phyloP scores from a whole-genome alignment of 2,797 vertebrate genomes.

The Sparus aurata region DNA sequence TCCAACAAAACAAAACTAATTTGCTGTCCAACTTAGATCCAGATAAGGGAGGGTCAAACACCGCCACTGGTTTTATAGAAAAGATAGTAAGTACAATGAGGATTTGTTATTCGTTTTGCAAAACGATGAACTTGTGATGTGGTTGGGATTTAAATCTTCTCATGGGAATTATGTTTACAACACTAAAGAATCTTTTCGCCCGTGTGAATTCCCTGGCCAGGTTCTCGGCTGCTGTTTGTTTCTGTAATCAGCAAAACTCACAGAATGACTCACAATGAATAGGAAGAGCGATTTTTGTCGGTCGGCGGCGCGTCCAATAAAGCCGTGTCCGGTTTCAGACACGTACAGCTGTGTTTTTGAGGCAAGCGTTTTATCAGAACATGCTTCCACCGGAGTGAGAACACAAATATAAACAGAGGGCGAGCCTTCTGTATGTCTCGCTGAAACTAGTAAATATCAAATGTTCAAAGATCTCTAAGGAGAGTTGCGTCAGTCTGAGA shows the following conservation, averaged over 20 bases:
- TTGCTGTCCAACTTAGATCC: neutral
- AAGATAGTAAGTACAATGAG: neutral
- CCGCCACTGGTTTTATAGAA: neutral
- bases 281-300: neutral
- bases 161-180: neutral
- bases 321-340: neutral
- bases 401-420: slow-evolving; percentile 27
- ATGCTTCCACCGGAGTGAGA: slow-evolving; percentile 23
- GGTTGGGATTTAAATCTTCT: neutral
- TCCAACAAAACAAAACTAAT: neutral
- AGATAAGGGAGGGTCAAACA: too few species aligned
- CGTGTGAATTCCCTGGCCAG: neutral
- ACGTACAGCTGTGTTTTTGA: slow-evolving; percentile 6
- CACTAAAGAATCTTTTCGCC: neutral
- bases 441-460: slow-evolving; percentile 32
- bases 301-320: neutral
- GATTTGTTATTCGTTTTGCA: slow-evolving; percentile 6
- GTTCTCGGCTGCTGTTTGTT: neutral
- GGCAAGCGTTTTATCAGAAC: slow-evolving; percentile 20
- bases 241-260: neutral
- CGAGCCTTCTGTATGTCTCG: slow-evolving; percentile 23
- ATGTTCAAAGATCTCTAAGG: slow-evolving; percentile 35
- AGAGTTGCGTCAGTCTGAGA: slow-evolving; percentile 37
- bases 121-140: slow-evolving; percentile 13
- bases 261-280: neutral